phyloP scores from a whole-genome alignment of 2,113 vertebrate genomes.

The Embiotoca jacksoni region DNA sequence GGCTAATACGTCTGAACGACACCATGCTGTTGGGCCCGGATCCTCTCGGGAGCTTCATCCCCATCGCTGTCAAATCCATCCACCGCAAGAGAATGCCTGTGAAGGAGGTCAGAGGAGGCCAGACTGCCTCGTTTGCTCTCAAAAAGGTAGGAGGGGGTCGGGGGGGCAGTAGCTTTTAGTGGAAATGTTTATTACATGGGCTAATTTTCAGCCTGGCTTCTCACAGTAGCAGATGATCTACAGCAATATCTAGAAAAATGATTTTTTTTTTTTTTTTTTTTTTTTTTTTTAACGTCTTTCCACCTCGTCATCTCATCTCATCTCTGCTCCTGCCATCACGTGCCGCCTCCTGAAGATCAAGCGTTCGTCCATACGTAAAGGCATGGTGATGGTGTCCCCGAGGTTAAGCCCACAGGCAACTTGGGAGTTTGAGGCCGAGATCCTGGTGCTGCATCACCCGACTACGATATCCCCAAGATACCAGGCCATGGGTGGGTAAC shows the following conservation, averaged over 20 bases:
- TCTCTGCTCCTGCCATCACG: too few relatives aligned
- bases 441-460: constrained; percentile 96
- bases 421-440: constrained; percentile 99
- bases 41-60: constrained; percentile 94
- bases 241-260: too few relatives aligned
- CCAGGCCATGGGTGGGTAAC: constrained; percentile 95
- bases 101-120: constrained; percentile 96
- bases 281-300: too few relatives aligned
- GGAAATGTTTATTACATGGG: not conserved
- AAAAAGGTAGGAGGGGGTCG: constrained; percentile 89
- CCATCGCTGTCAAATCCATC: constrained; percentile 98
- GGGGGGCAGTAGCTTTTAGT: not conserved
- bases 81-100: constrained; percentile 98
- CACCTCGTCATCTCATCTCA: too few relatives aligned
- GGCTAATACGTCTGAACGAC: constrained; percentile 96
- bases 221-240: too few relatives aligned
- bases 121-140: constrained; percentile 97
- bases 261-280: too few relatives aligned
- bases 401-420: constrained; percentile 95
- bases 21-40: constrained; percentile 95
- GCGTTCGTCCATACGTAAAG: constrained; percentile 96
- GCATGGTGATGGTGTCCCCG: constrained; percentile 99
- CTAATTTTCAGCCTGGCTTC: not conserved
- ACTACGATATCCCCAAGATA: constrained; percentile 98
- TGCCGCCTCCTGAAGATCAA: constrained; percentile 88